phyloP scores from a whole-genome alignment of 2,797 vertebrate genomes.

The Syngnathus acus region DNA sequence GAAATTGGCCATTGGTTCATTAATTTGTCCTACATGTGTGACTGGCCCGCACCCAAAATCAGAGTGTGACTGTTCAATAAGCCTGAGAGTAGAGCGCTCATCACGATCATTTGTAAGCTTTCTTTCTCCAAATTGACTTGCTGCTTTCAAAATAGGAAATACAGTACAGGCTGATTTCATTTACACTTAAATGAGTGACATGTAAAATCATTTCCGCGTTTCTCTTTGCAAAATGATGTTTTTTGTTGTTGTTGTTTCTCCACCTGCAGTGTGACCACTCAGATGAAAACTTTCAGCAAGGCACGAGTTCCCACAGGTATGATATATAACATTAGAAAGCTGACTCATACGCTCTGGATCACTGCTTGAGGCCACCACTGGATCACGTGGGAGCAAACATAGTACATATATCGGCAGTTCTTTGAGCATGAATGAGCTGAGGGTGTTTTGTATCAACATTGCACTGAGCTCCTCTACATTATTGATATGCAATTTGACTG shows the following conservation, averaged over 20 bases:
- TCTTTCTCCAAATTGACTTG: background rate
- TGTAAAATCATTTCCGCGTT: background rate
- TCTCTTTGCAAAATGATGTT: background rate
- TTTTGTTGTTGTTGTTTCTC: background rate
- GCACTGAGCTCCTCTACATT: slow-evolving; percentile 67
- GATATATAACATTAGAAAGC: slow-evolving; percentile 37
- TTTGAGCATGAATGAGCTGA: slow-evolving; percentile 54
- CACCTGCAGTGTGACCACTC: too few species aligned
- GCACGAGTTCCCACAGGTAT: background rate
- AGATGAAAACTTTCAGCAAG: too few species aligned
- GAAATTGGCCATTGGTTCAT: slow-evolving; percentile 68
- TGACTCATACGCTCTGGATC: slow-evolving; percentile 44
- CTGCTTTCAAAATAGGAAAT: background rate
- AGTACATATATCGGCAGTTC: slow-evolving; percentile 53
- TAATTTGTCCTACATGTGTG: slow-evolving; percentile 65
- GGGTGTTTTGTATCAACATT: slow-evolving; percentile 66
- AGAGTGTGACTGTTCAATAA: background rate
- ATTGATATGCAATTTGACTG: slow-evolving; percentile 70
- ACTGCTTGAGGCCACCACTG: slow-evolving; percentile 33
- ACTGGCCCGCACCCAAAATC: slow-evolving; percentile 47
- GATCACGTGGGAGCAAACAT: slow-evolving; percentile 52
- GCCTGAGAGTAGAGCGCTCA: slow-evolving; percentile 12
- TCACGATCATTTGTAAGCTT: background rate
- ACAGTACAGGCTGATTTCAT: background rate
- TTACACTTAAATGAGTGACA: background rate